phyloP scores from a whole-genome alignment of 2,888 invertebrate genomes.

The Latrodectus hesperus region DNA sequence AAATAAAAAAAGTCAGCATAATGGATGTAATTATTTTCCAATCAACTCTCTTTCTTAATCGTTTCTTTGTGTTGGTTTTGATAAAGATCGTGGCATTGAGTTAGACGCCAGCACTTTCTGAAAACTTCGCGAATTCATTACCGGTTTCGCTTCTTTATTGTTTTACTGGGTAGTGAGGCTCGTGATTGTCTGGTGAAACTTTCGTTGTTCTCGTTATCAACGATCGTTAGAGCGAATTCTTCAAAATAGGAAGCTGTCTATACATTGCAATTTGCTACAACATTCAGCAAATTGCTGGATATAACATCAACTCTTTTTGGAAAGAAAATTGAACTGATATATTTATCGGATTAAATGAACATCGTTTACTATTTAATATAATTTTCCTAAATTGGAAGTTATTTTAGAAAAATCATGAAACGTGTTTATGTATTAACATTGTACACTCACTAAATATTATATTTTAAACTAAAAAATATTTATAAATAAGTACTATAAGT shows the following conservation, averaged over 20 bases:
- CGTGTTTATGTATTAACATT: too few species aligned
- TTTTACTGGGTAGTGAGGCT: slow-evolving; percentile 21
- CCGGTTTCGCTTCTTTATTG: slow-evolving; percentile 12
- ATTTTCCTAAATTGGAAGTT: too few species aligned
- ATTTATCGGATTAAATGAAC: too few species aligned
- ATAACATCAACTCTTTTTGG: too few species aligned
- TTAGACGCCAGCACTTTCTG: background rate
- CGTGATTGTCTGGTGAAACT: slow-evolving; percentile 15
- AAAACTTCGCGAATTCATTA: slow-evolving; percentile 11
- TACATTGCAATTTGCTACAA: too few species aligned
- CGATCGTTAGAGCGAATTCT: slow-evolving; percentile 18
- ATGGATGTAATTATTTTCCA: background rate
- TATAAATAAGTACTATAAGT: too few species aligned
- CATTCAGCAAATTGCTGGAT: too few species aligned
- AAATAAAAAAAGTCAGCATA: background rate
- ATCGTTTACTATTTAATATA: too few species aligned
- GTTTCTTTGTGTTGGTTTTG: slow-evolving; percentile 1
- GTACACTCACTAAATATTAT: too few species aligned
- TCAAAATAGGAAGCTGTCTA: background rate
- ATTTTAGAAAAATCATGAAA: too few species aligned
- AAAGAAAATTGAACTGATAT: too few species aligned
- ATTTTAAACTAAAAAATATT: too few species aligned
- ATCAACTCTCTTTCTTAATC: background rate
- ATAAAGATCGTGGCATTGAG: background rate
- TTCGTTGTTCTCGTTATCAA: slow-evolving; percentile 14